Evolutionary conservation across 1,140 invertebrate genomes (phyloP), one percentile per base, ranked within the genome.

Genomic region (Drosophila pachea): DNA sequence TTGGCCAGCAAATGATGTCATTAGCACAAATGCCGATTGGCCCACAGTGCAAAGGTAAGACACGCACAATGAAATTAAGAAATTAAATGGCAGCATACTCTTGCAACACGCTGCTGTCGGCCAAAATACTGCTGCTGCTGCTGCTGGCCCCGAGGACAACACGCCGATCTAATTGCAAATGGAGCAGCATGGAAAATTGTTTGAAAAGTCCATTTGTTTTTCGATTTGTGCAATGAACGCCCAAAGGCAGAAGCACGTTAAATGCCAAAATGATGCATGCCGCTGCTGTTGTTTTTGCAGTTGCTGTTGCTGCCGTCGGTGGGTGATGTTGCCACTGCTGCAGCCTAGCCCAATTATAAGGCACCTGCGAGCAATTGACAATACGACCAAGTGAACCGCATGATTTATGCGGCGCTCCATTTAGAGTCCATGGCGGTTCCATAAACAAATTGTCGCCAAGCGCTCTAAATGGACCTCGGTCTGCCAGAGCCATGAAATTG

Each of bases 401-500:
- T 84, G 81, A 84, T 84, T 84, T 84, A 84, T 84, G 81, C 76
- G 69, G 67, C 77, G 61, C 60, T 49, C 81, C 81, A 86, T 86
- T 86, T 86, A 79, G 76, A 84, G 81, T 84, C 64, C 70, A 62
- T 56, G 81, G 76, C 81, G 81, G 81, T 76, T 76, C 81, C 81
- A 86, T 86, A 86, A 86, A 86, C 81, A 86, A 86, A 86, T 86
- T 86, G 81, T 86, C 81, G 77, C 82, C 81, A 63, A 53, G 64
- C 71, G 75, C 81, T 86, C 73, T 86, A 86, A 86, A 86, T 86
- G 81, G 81, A 68, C 55, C 56, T 68, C 43, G 40, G 50, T 32
- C 63, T 38, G 56, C 48, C 48, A 50, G 35, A 68, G 52, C 68
- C 75, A 73, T 78, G 81, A 86, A 86, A 86, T 86, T 86, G 81